A percentile compares a stretch with the other conserved stretches of the same genome.
phyloP scores from a whole-genome alignment of 1,140 invertebrate genomes.

The Cyclargus thomasi region DNA sequence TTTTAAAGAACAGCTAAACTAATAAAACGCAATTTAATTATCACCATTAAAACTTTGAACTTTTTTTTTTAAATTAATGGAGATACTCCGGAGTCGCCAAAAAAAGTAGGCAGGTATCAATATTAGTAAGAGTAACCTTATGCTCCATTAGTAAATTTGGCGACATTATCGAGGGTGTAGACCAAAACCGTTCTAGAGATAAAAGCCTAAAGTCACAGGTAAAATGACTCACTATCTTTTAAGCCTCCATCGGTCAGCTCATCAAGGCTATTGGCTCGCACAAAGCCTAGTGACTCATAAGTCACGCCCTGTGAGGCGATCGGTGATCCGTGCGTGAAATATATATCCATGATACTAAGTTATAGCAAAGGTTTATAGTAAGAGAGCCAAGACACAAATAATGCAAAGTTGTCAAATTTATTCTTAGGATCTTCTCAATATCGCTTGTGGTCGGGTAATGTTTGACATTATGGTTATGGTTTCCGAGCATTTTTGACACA shows the following conservation, averaged over 20 bases:
- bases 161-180: background rate
- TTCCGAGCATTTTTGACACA: too few species aligned
- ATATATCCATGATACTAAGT: background rate
- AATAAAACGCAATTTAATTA: too few species aligned
- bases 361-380: background rate
- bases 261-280: background rate
- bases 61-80: too few species aligned
- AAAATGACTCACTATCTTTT: background rate
- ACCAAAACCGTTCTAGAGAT: background rate
- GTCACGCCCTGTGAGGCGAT: background rate
- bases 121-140: too few species aligned
- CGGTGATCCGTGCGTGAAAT: background rate
- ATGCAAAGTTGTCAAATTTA: too few species aligned
- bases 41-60: too few species aligned
- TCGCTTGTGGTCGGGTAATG: too few species aligned
- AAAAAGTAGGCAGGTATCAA: too few species aligned
- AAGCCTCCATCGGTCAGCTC: background rate
- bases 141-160: background rate
- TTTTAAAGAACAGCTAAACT: too few species aligned
- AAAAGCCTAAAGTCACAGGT: background rate
- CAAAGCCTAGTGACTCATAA: conserved; percentile 1
- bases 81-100: too few species aligned
- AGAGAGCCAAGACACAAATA: background rate
- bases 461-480: too few species aligned
- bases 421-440: too few species aligned